A percentile compares a stretch with the other conserved stretches of the same genome.
These are phyloP conservation scores for Acanthiza pusilla DNA, from an alignment of 2,797 vertebrate genomes.

Conservation along the genomic window DNA sequence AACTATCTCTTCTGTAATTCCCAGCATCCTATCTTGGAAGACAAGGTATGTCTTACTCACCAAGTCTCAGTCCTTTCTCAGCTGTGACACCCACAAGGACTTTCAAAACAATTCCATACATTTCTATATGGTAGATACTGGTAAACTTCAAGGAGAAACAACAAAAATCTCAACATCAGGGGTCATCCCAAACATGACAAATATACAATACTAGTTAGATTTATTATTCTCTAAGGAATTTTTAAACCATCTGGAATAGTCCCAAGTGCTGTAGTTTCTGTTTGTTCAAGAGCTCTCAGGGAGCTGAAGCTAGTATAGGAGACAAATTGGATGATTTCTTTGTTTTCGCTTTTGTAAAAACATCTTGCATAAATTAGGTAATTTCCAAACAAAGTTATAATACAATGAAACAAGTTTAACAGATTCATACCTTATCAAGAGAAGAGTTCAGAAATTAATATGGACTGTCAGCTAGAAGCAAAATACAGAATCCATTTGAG, in stretches of 20 bases:
- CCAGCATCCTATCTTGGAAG: background rate
- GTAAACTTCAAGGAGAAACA: background rate
- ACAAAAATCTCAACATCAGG: background rate
- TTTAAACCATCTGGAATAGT: background rate
- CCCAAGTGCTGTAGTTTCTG: background rate
- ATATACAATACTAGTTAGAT: background rate
- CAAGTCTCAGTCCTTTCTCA: background rate
- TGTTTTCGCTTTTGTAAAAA: background rate
- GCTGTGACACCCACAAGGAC: background rate
- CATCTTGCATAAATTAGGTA: background rate
- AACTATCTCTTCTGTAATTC: background rate
- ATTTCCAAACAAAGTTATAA: background rate
- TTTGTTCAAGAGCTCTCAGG: background rate
- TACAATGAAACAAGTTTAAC: background rate
- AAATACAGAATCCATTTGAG: background rate
- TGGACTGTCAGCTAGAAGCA: background rate
- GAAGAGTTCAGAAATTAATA: background rate
- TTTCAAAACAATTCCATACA: background rate
- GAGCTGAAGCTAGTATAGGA: background rate
- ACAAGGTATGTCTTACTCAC: background rate
- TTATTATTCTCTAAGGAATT: background rate
- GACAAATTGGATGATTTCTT: background rate
- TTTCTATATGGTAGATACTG: background rate
- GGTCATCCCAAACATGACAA: background rate
- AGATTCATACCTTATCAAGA: background rate